These are phyloP conservation scores for Eristalis pertinax DNA, from an alignment of 2,888 invertebrate species.

Conservation along the genomic window DNA sequence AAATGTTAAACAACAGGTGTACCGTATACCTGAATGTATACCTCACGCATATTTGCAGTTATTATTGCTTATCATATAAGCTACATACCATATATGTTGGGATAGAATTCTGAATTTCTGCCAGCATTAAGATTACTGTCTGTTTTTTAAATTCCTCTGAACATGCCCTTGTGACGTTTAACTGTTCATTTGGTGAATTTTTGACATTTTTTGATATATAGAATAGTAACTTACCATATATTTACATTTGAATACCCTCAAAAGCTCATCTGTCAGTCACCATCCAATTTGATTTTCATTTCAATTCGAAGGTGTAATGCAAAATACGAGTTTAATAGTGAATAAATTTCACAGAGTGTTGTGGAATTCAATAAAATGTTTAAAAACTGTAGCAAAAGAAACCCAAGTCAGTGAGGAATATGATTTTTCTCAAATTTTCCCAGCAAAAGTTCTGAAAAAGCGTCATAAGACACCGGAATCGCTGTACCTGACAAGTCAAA, in stretches of 20 bases:
- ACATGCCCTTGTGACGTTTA: not conserved
- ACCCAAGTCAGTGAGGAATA: not conserved
- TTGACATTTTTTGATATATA: too few relatives aligned
- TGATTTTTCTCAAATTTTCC: constrained; percentile 73
- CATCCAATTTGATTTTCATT: not conserved
- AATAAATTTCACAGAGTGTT: constrained; percentile 3
- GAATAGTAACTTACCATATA: too few relatives aligned
- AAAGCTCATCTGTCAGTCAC: not conserved
- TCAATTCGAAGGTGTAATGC: not conserved
- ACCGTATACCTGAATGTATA: too few relatives aligned
- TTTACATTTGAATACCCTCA: too few relatives aligned
- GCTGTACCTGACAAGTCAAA: constrained; percentile 77
- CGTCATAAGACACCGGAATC: constrained; percentile 76
- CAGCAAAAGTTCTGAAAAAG: constrained; percentile 77
- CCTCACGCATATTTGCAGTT: too few relatives aligned
- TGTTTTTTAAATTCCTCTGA: not conserved
- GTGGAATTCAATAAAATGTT: constrained; percentile 13
- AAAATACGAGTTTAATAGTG: not conserved
- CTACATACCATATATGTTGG: too few relatives aligned
- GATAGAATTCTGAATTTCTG: too few relatives aligned
- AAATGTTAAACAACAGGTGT: too few relatives aligned
- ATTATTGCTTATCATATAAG: too few relatives aligned
- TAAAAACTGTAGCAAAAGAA: constrained; percentile 4
- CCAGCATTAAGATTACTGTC: too few relatives aligned
- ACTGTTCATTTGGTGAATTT: not conserved